A percentile compares a stretch with the other conserved stretches of the same genome.
phyloP scores from a whole-genome alignment of 2,888 invertebrate species.

The Mesorhabditis spiculigera region DNA sequence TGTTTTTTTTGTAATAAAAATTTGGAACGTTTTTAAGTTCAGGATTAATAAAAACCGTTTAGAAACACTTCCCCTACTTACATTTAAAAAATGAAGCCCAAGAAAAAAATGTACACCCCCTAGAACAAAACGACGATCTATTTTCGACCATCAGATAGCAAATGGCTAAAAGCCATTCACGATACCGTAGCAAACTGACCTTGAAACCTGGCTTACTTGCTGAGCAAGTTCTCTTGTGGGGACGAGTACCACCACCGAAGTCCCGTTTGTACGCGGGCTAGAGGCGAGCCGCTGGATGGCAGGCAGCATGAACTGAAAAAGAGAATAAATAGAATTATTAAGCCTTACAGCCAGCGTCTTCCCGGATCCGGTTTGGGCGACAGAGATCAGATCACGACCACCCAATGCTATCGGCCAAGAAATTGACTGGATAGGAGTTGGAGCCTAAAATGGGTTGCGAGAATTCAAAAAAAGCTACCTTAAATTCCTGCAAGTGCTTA shows the following conservation, averaged over 20 bases:
- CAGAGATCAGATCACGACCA: neutral
- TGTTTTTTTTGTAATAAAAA: too few species aligned
- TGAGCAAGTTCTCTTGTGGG: slow-evolving; percentile 3
- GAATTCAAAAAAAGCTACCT: neutral
- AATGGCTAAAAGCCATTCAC: too few species aligned
- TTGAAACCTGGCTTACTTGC: neutral
- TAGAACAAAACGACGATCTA: too few species aligned
- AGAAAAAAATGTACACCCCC: too few species aligned
- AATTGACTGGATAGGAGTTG: neutral
- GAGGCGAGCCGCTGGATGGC: too few species aligned
- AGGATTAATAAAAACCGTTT: too few species aligned
- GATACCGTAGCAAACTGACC: neutral
- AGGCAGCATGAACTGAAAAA: too few species aligned
- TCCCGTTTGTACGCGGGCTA: too few species aligned
- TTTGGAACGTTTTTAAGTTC: too few species aligned
- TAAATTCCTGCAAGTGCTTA: slow-evolving; percentile 8
- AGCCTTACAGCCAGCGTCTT: neutral
- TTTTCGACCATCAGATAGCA: too few species aligned
- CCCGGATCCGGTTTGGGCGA: slow-evolving; percentile 1
- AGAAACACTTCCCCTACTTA: too few species aligned
- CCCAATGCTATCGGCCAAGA: neutral
- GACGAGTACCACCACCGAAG: neutral
- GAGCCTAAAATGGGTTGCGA: neutral
- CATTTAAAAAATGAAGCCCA: too few species aligned
- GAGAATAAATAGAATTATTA: neutral